Evolutionary conservation across 2,888 invertebrate species (phyloP).

Genomic region (Cerastis leucographa): DNA sequence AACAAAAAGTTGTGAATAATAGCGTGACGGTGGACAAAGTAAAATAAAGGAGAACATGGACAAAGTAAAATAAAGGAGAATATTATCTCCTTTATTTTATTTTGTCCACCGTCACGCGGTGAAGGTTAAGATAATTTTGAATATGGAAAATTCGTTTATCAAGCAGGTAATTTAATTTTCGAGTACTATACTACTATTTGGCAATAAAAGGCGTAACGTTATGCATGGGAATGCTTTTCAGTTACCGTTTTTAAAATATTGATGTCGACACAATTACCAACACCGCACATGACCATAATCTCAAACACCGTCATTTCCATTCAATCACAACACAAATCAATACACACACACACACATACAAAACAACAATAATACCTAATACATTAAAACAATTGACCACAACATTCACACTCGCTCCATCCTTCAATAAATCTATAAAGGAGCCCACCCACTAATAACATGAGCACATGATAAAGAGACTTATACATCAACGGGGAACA

Average conservation of each 20-base stretch:
- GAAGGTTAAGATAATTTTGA: neutral
- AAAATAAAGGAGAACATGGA: neutral
- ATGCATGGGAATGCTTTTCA: neutral
- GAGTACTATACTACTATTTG: no score
- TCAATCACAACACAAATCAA: slow-evolving; percentile 49
- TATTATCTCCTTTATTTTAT: no score
- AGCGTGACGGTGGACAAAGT: neutral
- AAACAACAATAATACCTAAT: slow-evolving; percentile 5
- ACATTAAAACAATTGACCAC: slow-evolving; percentile 62
- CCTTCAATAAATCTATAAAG: slow-evolving; percentile 61
- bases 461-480: slow-evolving; percentile 60
- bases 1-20: neutral
- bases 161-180: neutral
- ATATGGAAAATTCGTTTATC: no score
- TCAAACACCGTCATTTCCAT: slow-evolving; percentile 16
- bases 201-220: neutral
- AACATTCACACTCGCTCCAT: slow-evolving; percentile 38
- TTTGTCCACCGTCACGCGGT: no score
- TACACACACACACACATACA: neutral
- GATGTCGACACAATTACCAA: neutral
- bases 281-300: neutral
- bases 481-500: slow-evolving; percentile 69
- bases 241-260: neutral
- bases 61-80: neutral
- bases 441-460: slow-evolving; percentile 62